Evolutionary conservation across 2,797 vertebrate species (phyloP).

Genomic region (Phoebastria nigripes): DNA sequence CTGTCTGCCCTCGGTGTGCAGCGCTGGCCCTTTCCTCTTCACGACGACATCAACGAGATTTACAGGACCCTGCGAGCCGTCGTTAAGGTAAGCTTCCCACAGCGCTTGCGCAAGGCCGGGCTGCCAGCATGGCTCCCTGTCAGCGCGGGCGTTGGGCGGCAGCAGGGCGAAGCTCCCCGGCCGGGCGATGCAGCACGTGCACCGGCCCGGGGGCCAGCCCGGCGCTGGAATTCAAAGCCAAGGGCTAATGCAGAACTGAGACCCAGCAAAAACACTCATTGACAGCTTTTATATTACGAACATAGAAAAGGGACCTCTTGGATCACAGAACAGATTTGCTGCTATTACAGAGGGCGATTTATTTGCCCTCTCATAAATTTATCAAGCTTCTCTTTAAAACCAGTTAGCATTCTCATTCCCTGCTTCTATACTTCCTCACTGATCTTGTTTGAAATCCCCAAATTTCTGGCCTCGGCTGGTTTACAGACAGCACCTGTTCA

Average conservation of each 20-base stretch:
- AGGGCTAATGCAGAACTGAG: not conserved
- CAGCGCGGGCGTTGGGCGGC: rapidly evolving
- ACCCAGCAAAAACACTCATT: rapidly evolving
- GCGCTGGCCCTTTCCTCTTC: not conserved
- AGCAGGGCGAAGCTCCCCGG: rapidly evolving
- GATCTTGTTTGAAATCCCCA: not conserved
- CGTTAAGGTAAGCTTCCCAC: not conserved
- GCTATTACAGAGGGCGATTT: rapidly evolving
- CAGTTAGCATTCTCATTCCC: not conserved
- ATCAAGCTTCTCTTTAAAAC: not conserved
- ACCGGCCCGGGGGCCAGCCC: rapidly evolving
- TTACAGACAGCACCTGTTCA: not conserved
- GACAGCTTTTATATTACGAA: not conserved
- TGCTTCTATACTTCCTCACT: not conserved
- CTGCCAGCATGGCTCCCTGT: not conserved
- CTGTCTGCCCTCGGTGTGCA: not conserved
- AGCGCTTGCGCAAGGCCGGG: rapidly evolving
- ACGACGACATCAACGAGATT: rapidly evolving
- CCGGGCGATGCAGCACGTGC: rapidly evolving
- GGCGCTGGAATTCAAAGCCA: not conserved
- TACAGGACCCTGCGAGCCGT: rapidly evolving
- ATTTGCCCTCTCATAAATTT: not conserved
- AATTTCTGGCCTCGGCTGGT: not conserved
- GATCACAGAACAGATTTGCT: not conserved
- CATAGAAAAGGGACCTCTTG: not conserved